These are phyloP conservation scores for Oxycera nigricornis DNA, from an alignment of 2,888 invertebrate species.

Conservation along the genomic window DNA sequence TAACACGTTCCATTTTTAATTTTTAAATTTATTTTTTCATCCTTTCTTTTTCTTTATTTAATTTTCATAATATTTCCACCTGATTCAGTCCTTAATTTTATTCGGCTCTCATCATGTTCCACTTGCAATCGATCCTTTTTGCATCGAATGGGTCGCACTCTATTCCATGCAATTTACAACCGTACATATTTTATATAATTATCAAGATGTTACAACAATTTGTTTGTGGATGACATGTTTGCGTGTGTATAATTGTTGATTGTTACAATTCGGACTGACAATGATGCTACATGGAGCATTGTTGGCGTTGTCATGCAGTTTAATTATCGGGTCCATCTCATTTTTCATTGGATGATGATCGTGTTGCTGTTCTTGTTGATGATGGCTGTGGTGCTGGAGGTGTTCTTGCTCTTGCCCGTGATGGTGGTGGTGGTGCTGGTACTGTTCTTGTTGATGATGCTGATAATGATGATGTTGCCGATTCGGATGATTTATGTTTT, in stretches of 20 bases:
- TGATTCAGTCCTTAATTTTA: constrained; percentile 15
- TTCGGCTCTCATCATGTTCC: background rate
- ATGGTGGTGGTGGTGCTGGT: constrained; percentile 38
- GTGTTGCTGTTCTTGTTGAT: constrained; percentile 43
- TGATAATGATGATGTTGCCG: constrained; percentile 43
- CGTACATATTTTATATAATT: background rate
- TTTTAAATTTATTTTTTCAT: background rate
- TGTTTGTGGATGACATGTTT: constrained; percentile 20
- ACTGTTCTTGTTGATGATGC: constrained; percentile 39
- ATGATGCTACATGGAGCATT: constrained; percentile 6
- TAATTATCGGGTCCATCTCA: constrained; percentile 16
- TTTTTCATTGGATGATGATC: constrained; percentile 32
- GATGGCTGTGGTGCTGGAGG: constrained; percentile 39
- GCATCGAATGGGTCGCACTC: too few relatives aligned
- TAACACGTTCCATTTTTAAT: background rate
- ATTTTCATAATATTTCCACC: constrained; percentile 8
- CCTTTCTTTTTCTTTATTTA: background rate
- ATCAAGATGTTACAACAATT: background rate
- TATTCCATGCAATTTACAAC: background rate
- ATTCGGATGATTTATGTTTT: constrained; percentile 47
- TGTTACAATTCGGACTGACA: background rate
- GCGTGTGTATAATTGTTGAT: background rate
- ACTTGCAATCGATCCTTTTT: too few relatives aligned
- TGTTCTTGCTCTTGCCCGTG: constrained; percentile 42
- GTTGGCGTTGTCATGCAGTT: constrained; percentile 25